phyloP scores from a whole-genome alignment of 2,797 vertebrate species.

The Limosa lapponica region DNA sequence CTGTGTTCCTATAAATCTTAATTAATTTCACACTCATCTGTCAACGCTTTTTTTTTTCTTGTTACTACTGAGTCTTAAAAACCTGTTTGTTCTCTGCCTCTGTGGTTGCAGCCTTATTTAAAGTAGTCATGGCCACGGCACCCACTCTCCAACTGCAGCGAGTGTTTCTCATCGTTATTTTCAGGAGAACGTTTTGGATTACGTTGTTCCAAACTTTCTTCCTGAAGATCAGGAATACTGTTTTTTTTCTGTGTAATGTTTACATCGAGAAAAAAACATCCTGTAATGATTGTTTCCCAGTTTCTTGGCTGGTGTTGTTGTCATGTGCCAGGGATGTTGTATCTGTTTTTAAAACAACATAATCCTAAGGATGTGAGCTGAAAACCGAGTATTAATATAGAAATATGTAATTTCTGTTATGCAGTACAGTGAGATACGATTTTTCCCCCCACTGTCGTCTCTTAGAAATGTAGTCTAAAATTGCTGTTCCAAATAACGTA shows the following conservation, averaged over 20 bases:
- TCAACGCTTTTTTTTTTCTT: background rate
- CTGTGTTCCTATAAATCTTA: background rate
- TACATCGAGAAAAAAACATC: conserved; percentile 1
- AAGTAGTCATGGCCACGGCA: accelerated
- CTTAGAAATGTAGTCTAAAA: background rate
- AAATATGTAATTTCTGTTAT: background rate
- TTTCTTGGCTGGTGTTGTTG: background rate
- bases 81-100: background rate
- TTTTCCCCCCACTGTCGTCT: background rate
- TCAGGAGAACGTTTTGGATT: background rate
- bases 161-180: background rate
- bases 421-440: background rate
- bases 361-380: background rate
- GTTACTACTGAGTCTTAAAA: background rate
- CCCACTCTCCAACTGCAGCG: background rate
- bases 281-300: background rate
- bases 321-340: background rate
- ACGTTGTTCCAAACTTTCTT: background rate
- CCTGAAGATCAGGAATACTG: background rate
- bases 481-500: background rate
- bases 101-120: background rate
- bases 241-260: background rate
- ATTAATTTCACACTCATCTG: background rate
- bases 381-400: background rate
- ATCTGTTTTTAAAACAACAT: background rate